Percentiles rank a stretch among this genome's conserved stretches.
These are phyloP conservation scores for Wiebesia pumilae DNA, from an alignment of 1,140 invertebrate genomes.

Conservation along the genomic window DNA sequence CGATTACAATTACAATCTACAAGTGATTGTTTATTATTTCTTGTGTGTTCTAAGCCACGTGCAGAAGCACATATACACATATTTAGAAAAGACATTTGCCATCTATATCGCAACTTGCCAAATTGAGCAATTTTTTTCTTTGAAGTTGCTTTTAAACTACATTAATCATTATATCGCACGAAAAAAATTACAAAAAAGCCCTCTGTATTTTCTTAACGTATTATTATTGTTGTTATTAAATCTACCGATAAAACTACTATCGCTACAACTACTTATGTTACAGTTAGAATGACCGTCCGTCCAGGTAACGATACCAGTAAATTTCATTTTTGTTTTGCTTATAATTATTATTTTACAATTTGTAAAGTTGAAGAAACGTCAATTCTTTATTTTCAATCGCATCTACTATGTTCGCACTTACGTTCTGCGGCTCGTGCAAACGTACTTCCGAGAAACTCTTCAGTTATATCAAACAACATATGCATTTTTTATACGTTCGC, in stretches of 20 bases:
- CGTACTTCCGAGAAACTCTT: background rate
- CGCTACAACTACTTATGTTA: conserved; percentile 49
- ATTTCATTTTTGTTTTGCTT: conserved; percentile 31
- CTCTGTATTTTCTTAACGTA: conserved; percentile 38
- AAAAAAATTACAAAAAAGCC: conserved; percentile 45
- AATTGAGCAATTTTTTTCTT: conserved; percentile 16
- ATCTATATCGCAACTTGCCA: background rate
- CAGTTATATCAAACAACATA: conserved; percentile 40
- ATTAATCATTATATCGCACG: conserved; percentile 30
- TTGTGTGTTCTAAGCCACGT: conserved; percentile 33
- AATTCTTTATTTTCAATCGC: conserved; percentile 29
- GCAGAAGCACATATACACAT: conserved; percentile 27
- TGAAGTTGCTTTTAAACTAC: conserved; percentile 12
- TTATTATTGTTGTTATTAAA: conserved; percentile 51
- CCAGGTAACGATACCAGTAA: conserved; percentile 52
- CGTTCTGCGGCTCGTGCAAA: conserved; percentile 13
- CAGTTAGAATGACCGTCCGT: conserved; percentile 49
- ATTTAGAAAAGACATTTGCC: conserved; percentile 32
- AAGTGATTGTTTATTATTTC: conserved; percentile 42
- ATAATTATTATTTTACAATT: conserved; percentile 48
- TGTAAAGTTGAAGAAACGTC: conserved; percentile 37
- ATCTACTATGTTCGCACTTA: conserved; percentile 16
- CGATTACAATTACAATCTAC: conserved; percentile 41
- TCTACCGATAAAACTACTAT: conserved; percentile 48
- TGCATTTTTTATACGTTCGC: conserved; percentile 3